Conservation (phyloP, 2,888 invertebrate genomes). For the Lepetodrilus schrolli region DNA sequence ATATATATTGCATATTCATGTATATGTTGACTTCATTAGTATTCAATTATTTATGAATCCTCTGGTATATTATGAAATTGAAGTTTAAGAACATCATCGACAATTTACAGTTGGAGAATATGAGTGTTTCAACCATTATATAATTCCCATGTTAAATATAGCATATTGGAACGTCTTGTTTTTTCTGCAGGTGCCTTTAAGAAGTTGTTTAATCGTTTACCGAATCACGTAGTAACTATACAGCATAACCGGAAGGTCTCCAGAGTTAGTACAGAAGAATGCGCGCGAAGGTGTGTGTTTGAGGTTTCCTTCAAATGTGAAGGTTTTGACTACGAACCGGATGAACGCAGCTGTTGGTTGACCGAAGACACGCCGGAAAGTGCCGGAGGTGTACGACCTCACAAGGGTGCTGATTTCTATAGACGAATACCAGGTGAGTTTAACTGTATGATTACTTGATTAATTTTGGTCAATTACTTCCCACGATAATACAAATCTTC, state of each 20-base stretch:
- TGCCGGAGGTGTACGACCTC: constrained; percentile 54
- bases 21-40: too few relatives aligned
- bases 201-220: constrained; percentile 65
- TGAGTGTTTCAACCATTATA: too few relatives aligned
- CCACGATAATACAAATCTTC: too few relatives aligned
- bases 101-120: too few relatives aligned
- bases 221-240: constrained; percentile 68
- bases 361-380: constrained; percentile 59
- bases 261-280: constrained; percentile 66
- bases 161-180: too few relatives aligned
- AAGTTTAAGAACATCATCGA: too few relatives aligned
- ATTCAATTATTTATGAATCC: too few relatives aligned
- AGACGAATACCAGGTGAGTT: background rate
- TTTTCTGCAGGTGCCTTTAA: constrained; percentile 64
- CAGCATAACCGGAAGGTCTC: constrained; percentile 63
- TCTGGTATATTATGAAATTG: too few relatives aligned
- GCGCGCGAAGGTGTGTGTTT: constrained; percentile 69
- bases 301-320: constrained; percentile 68
- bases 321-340: constrained; percentile 66
- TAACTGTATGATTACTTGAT: too few relatives aligned
- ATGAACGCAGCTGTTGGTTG: constrained; percentile 63
- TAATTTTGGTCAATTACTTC: too few relatives aligned
- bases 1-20: too few relatives aligned
- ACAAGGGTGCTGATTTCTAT: constrained; percentile 64
- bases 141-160: too few relatives aligned